Evolutionary conservation across 2,113 vertebrate species (phyloP), one percentile per base, ranked within the genome.

Genomic region (Solea senegalensis): DNA sequence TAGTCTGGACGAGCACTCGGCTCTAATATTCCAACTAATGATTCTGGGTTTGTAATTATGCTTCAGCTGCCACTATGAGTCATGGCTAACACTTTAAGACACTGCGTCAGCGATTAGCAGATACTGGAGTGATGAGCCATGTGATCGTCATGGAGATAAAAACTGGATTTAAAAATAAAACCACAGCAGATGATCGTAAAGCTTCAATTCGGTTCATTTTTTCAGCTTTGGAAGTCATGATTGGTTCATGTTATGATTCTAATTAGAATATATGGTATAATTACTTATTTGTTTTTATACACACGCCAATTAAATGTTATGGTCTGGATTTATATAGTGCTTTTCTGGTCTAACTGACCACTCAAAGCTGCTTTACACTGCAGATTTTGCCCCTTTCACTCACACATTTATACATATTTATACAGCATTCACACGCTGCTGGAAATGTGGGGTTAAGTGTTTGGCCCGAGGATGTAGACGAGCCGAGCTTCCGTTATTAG

Each of bases 1-100:
- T 78, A 43, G 60, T 72, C 70, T 45, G 9, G 66, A 69, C 69
- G 74, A 40, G 16, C 4, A 55, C 74, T 78, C 28, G 39, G 62
- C 81, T 72, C 75, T 79, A 80, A 78, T 84, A 61, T 70, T 55
- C 73, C 70, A 64, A 34, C 73, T 81, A 81, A 89, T 75, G 79
- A 88, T 82, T 70, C 28, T 41, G 46, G 62, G 53, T 65, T 74
- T 73, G 83, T 82, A 81, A 75, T 82, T 65, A 78, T 9, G 66
- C 66, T 46, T 61, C 59, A 51, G 49, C 76, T 71, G 65, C 75
- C 67, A 63, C 69, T 68, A 28, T 78, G 62, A 86, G 61, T 70
- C 83, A 72, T 27, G 72, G 49, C 74, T 75, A 50, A 16, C 39
- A 53, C 48, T 76, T 66, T 66, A 70, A 74, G 75, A 68, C 49